Percentiles rank a stretch among this genome's conserved stretches.
Conservation (phyloP, 2,797 vertebrate species). For the Pseudochromis fuscus region DNA sequence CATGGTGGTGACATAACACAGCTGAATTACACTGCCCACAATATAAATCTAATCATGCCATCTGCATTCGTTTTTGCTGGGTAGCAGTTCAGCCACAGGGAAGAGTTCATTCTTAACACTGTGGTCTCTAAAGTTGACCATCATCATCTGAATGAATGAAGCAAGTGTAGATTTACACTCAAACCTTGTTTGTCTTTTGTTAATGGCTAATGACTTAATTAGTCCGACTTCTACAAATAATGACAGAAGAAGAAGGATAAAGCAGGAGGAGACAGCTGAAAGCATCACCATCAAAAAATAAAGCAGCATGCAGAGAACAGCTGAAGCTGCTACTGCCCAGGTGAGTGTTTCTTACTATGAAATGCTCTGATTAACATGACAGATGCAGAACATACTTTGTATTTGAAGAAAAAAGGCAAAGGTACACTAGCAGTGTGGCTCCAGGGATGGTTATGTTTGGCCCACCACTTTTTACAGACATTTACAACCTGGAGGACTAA, state of each 20-base stretch:
- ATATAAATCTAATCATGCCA: conserved; percentile 73
- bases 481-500: background rate
- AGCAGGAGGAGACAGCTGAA: conserved; percentile 47
- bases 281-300: conserved; percentile 24
- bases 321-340: conserved; percentile 23
- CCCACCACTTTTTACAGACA: background rate
- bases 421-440: conserved; percentile 10
- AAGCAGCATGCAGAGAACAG: conserved; percentile 62
- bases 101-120: conserved; percentile 52
- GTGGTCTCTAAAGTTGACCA: conserved; percentile 28
- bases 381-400: conserved; percentile 18
- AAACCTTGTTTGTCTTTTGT: conserved; percentile 43
- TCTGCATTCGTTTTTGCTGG: conserved; percentile 63
- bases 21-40: conserved; percentile 46
- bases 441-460: background rate
- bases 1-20: conserved; percentile 58
- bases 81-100: conserved; percentile 53
- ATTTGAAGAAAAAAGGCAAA: conserved; percentile 69
- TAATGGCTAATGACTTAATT: conserved; percentile 38
- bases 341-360: conserved; percentile 35
- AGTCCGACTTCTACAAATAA: conserved; percentile 40
- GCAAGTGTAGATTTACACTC: conserved; percentile 18
- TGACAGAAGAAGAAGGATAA: conserved; percentile 38
- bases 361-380: conserved; percentile 44
- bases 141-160: conserved; percentile 33